phyloP scores from a whole-genome alignment of 2,888 invertebrate species.

The Nephrotoma flavescens region DNA sequence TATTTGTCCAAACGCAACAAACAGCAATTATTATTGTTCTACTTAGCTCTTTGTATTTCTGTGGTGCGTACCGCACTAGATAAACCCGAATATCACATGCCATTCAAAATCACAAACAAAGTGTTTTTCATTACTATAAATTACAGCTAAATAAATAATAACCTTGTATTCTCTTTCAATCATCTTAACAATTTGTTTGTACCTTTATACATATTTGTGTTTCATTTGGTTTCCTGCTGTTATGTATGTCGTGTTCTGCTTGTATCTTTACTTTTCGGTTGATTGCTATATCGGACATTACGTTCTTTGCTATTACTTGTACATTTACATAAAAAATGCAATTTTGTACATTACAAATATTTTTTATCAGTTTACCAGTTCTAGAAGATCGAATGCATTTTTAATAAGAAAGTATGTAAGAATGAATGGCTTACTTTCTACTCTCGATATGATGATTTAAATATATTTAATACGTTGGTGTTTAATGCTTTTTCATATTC shows the following conservation, averaged over 20 bases:
- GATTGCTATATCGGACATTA: not conserved
- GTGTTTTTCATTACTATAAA: not conserved
- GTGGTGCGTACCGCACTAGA: too few relatives aligned
- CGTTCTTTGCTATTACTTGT: not conserved
- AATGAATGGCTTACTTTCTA: not conserved
- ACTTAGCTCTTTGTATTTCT: too few relatives aligned
- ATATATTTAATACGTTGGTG: not conserved
- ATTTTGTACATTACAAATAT: too few relatives aligned
- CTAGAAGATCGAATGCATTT: not conserved
- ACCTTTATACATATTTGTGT: not conserved
- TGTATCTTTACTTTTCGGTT: not conserved
- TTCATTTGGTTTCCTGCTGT: not conserved
- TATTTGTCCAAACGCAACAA: too few relatives aligned
- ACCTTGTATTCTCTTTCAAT: not conserved
- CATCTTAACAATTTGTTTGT: not conserved
- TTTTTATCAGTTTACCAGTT: not conserved
- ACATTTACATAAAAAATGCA: not conserved
- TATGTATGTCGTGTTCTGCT: not conserved
- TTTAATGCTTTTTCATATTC: not conserved
- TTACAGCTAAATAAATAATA: not conserved
- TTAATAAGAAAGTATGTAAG: not conserved
- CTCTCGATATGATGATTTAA: not conserved
- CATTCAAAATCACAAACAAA: not conserved
- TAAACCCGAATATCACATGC: not conserved
- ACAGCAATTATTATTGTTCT: too few relatives aligned